phyloP scores from a whole-genome alignment of 92 coral and sea anemone genomes.

The Bergia sp. region DNA sequence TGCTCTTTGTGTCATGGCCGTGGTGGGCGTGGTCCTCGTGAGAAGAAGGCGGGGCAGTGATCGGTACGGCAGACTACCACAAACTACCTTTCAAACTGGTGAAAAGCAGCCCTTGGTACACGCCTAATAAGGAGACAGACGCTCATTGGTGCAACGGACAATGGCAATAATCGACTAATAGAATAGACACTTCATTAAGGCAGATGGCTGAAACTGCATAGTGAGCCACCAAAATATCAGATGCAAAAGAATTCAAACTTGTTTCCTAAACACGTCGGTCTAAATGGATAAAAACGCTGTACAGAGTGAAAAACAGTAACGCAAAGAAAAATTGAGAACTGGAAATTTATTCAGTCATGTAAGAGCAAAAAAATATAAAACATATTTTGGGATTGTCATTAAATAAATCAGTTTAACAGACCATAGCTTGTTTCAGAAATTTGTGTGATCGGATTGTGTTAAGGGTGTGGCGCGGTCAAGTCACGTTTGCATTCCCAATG shows the following conservation, averaged over 20 bases:
- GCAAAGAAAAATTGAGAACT: not conserved
- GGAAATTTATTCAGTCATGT: not conserved
- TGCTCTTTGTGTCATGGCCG: constrained; percentile 3
- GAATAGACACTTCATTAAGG: not conserved
- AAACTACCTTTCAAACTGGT: constrained; percentile 14
- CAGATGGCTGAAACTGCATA: not conserved
- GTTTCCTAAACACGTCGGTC: not conserved
- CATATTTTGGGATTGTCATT: not conserved
- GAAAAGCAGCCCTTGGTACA: constrained; percentile 25
- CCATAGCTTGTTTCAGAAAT: no score
- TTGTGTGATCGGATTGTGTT: not conserved
- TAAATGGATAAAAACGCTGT: not conserved
- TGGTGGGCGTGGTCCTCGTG: not conserved
- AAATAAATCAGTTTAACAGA: no score
- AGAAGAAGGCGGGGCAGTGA: not conserved
- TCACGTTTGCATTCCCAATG: no score
- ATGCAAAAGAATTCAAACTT: no score
- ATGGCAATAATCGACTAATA: not conserved
- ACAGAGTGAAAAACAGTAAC: not conserved
- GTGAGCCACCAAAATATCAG: not conserved
- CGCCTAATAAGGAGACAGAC: not conserved
- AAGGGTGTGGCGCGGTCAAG: no score
- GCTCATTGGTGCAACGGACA: not conserved
- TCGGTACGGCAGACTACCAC: constrained; percentile 5
- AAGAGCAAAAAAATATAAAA: not conserved